Percentiles rank a stretch among this genome's conserved stretches.
Conservation (phyloP, 2,888 invertebrate genomes). For the Xestia xanthographa region DNA sequence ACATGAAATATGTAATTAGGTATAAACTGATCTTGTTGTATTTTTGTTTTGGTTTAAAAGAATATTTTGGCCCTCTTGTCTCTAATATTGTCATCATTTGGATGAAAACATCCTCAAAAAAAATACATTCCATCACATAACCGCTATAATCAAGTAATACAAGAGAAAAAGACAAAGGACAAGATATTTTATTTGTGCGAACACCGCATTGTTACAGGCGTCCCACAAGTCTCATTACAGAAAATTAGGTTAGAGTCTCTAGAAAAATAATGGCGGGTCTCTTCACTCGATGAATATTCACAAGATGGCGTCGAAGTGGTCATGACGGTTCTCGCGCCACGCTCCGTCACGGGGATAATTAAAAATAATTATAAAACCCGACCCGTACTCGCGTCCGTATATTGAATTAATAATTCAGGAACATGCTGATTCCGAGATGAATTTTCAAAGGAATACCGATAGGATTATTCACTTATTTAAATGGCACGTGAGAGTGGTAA, state of each 20-base stretch:
- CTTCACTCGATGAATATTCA: constrained; percentile 84
- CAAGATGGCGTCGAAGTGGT: constrained; percentile 71
- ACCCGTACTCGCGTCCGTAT: constrained; percentile 64
- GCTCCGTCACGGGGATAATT: constrained; percentile 76
- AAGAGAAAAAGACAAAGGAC: constrained; percentile 71
- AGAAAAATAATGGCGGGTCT: constrained; percentile 82
- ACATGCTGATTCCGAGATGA: constrained; percentile 58
- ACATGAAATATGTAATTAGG: background rate
- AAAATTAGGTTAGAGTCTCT: constrained; percentile 84
- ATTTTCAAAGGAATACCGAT: constrained; percentile 60
- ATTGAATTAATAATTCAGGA: constrained; percentile 76
- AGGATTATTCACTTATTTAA: constrained; percentile 41
- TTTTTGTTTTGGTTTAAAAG: background rate
- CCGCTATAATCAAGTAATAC: constrained; percentile 69
- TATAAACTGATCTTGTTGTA: background rate
- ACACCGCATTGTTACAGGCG: constrained; percentile 72
- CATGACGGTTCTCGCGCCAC: constrained; percentile 58
- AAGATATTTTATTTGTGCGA: constrained; percentile 76
- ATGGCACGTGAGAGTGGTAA: constrained; percentile 17
- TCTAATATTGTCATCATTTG: background rate
- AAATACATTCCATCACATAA: constrained; percentile 52
- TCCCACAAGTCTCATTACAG: constrained; percentile 82
- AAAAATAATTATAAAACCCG: constrained; percentile 83
- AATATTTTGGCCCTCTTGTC: background rate
- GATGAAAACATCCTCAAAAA: constrained; percentile 25